Base-by-base conservation (phyloP, 2,797 vertebrate genomes). In the Aulostomus chinensis region DNA sequence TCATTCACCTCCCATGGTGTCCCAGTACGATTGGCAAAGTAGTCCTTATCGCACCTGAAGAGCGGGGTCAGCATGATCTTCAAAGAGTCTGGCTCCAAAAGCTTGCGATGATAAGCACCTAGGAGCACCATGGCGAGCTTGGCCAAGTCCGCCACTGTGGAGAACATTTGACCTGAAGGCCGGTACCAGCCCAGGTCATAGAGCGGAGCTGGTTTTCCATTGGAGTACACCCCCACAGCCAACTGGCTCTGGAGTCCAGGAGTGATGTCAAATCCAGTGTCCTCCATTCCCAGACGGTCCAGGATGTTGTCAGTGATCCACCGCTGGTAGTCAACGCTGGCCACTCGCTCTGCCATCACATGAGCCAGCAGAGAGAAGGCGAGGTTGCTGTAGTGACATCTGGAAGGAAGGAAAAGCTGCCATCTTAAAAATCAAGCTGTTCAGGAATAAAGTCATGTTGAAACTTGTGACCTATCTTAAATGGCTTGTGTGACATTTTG, bases 111-210 rank as follows among this genome's bases (percentile, higher is more conserved):
- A 48, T 93, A 94, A 0, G 93, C 81, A 0, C 95, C 95, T 61
- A 98, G 38, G 20, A 98, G 89, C 69, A 90, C 88, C 94, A 94
- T 92, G 10, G 93, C 93, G 16, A 98, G 83, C 80, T 95, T 98
- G 65, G 95, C 96, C 54, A 99, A 71, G 81, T 99, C 96, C 0
- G 95, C 94, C 0, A 94, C 81, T 0, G 96, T 97, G 50, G 96
- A 98, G 70, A 93, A 97, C 96, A 98, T 99, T 86, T 98, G 97
- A 7, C 96, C 96, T 0, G 96, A 96, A 1, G 95, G 97, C 0
- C 94, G 89, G 61, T 98, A 98, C 95, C 96, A 98, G 50, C 96
- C 96, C 6, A 98, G 87, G 68, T 98, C 95, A 1, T 98, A 98
- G 13, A 98, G 92, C 0, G 94, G 95, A 0, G 94, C 95, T 0